Percentiles rank a stretch among this genome's conserved stretches.
Conservation (phyloP, 1,140 invertebrate species). For the Sycophaga agraensis region DNA sequence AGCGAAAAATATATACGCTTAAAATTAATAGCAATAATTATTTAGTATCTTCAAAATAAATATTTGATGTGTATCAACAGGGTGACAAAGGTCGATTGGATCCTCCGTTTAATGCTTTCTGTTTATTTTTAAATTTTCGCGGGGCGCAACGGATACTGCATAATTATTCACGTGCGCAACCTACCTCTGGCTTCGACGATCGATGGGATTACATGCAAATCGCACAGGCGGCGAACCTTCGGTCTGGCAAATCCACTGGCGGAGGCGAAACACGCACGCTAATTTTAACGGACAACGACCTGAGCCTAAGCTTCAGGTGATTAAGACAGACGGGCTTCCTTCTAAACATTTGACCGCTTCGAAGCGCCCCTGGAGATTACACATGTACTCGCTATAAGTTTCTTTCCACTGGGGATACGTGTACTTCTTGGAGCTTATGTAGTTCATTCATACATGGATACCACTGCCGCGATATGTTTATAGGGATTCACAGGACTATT, state of each 20-base stretch:
- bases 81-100: too few relatives aligned
- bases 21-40: too few relatives aligned
- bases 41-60: too few relatives aligned
- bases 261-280: constrained; percentile 2
- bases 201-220: constrained; percentile 30
- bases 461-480: too few relatives aligned
- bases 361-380: not conserved
- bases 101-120: too few relatives aligned
- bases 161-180: not conserved
- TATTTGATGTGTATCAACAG: too few relatives aligned
- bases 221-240: not conserved
- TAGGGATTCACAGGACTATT: too few relatives aligned
- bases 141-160: not conserved
- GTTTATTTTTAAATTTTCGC: too few relatives aligned
- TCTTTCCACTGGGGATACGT: not conserved
- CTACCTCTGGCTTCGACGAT: constrained; percentile 6
- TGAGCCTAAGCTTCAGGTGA: constrained; percentile 16
- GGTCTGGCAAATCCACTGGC: constrained; percentile 15
- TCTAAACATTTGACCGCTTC: constrained; percentile 11
- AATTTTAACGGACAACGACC: constrained; percentile 25
- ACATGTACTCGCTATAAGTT: not conserved
- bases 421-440: too few relatives aligned
- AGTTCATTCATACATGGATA: too few relatives aligned
- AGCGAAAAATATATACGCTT: too few relatives aligned
- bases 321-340: constrained; percentile 20